phyloP scores from a whole-genome alignment of 2,888 invertebrate genomes.

The Lasiommata megera region DNA sequence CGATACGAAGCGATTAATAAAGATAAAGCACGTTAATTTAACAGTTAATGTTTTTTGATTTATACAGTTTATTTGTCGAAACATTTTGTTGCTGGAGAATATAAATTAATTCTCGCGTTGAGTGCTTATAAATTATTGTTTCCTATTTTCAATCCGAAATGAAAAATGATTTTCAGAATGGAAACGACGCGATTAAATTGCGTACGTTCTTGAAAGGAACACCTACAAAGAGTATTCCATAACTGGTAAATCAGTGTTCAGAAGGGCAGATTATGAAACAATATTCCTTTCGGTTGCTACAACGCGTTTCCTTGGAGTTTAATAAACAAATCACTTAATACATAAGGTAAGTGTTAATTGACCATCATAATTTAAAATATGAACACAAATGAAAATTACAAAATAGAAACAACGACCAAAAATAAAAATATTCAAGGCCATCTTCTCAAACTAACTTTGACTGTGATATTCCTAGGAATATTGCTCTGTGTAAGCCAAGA shows the following conservation, averaged over 20 bases:
- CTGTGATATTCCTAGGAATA: no score
- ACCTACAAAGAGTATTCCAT: not conserved
- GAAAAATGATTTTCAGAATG: not conserved
- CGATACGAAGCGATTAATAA: slow-evolving; percentile 30
- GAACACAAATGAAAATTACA: no score
- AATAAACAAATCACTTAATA: no score
- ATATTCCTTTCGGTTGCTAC: not conserved
- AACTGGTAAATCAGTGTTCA: not conserved
- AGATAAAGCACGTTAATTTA: slow-evolving; percentile 32
- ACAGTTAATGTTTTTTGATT: slow-evolving; percentile 25
- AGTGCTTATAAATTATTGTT: slow-evolving; percentile 3
- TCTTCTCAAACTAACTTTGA: no score
- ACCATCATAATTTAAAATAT: no score
- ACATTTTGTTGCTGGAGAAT: not conserved
- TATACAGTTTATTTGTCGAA: slow-evolving; percentile 2
- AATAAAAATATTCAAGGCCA: no score
- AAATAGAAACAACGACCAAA: no score
- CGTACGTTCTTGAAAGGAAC: no score
- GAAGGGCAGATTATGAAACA: not conserved
- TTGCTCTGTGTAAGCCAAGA: no score
- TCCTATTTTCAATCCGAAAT: slow-evolving; percentile 4
- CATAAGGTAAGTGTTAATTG: no score
- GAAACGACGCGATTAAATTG: not conserved
- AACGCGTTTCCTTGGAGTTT: no score
- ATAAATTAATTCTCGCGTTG: slow-evolving; percentile 10